These are phyloP conservation scores for Corythoichthys intestinalis DNA, from an alignment of 2,113 vertebrate species.

Conservation along the genomic window DNA sequence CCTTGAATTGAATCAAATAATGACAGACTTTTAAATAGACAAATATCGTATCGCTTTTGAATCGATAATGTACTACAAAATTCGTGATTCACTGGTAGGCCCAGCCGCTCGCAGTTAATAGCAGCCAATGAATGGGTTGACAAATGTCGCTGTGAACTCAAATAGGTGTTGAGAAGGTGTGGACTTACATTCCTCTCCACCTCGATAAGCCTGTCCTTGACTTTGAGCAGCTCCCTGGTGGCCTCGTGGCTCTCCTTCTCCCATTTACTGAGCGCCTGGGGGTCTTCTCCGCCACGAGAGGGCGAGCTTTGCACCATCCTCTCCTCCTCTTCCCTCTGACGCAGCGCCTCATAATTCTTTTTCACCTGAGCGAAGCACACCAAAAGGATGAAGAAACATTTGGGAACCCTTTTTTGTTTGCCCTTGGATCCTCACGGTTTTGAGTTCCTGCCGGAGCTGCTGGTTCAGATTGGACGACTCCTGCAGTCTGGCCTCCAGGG, in stretches of 20 bases:
- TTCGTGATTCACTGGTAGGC: no score
- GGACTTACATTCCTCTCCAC: conserved; percentile 93
- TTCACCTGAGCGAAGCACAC: conserved; percentile 78
- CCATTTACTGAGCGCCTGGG: conserved; percentile 80
- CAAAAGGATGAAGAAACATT: not conserved
- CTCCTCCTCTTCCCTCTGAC: conserved; percentile 96
- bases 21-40: not conserved
- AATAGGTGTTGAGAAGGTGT: no score
- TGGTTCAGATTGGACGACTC: conserved; percentile 97
- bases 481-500: conserved; percentile 93
- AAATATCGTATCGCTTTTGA: no score
- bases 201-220: conserved; percentile 96
- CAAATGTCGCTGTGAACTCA: no score
- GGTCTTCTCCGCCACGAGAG: conserved; percentile 76
- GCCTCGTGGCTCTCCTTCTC: conserved; percentile 93
- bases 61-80: no score
- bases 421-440: conserved; percentile 78
- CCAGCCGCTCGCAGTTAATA: no score
- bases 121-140: no score
- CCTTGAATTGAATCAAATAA: no score
- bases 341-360: conserved; percentile 97
- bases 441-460: conserved; percentile 94
- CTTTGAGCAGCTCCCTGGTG: conserved; percentile 90
- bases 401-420: not conserved
- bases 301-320: conserved; percentile 86